Percentiles rank a stretch among this genome's conserved stretches.
These are phyloP conservation scores for Gallinago jamesoni DNA, from an alignment of 2,113 vertebrate genomes.

Conservation along the genomic window DNA sequence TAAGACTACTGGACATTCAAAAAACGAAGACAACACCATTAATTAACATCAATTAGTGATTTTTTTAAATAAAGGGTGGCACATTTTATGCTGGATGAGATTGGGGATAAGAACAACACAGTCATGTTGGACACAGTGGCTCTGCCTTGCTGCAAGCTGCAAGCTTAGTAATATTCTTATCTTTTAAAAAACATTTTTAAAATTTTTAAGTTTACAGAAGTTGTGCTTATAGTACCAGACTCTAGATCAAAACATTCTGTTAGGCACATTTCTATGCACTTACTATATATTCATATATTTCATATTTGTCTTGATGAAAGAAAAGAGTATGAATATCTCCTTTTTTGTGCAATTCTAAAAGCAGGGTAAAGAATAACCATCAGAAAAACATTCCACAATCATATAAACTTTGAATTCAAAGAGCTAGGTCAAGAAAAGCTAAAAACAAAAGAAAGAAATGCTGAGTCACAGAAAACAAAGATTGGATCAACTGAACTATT, in stretches of 20 bases:
- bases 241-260: background rate
- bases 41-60: background rate
- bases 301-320: background rate
- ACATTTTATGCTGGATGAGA: background rate
- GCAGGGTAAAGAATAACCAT: background rate
- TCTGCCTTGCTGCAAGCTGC: background rate
- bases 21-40: background rate
- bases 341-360: background rate
- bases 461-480: background rate
- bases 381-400: background rate
- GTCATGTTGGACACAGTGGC: rapidly evolving
- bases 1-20: background rate
- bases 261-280: background rate
- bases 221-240: background rate
- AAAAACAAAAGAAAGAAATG: background rate
- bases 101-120: background rate
- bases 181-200: background rate
- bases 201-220: background rate
- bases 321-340: background rate
- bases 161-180: background rate
- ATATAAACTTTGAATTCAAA: background rate
- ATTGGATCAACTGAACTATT: background rate
- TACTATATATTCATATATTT: background rate
- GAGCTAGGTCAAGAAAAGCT: background rate
- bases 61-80: background rate